Conservation (phyloP, 2,113 vertebrate genomes). For the Marmota monax region DNA sequence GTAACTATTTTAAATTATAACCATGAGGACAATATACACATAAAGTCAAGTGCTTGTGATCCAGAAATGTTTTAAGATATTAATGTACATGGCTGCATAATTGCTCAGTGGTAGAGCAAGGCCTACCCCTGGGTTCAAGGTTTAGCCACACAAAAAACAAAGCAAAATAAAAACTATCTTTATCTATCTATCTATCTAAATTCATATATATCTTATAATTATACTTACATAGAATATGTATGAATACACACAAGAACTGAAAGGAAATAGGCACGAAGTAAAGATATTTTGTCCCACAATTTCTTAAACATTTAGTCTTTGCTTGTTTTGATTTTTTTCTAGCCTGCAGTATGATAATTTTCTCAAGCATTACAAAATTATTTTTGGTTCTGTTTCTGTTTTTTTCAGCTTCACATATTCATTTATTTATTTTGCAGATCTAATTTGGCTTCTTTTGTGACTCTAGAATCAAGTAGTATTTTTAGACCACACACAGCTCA, state of each 20-base stretch:
- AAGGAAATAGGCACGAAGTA: constrained; percentile 41
- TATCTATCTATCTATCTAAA: not conserved
- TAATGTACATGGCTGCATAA: not conserved
- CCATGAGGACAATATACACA: not conserved
- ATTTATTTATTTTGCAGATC: not conserved
- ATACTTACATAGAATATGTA: not conserved
- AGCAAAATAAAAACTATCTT: no score
- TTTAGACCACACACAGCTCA: no score
- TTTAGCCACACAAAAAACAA: not conserved
- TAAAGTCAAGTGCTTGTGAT: not conserved
- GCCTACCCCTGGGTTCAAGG: not conserved
- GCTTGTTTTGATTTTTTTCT: not conserved
- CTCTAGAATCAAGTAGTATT: not conserved
- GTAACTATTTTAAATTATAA: not conserved
- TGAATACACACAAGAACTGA: not conserved
- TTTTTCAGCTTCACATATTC: not conserved
- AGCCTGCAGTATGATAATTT: not conserved
- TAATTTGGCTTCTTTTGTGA: not conserved
- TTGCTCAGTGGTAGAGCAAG: not conserved
- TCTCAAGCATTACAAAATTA: not conserved
- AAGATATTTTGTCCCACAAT: not conserved
- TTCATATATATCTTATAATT: not conserved
- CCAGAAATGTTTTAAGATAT: constrained; percentile 36
- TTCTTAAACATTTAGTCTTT: constrained; percentile 3
- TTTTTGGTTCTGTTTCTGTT: not conserved